Base-by-base conservation (phyloP, 1,140 invertebrate genomes). In the Heliconius hewitsoni region DNA sequence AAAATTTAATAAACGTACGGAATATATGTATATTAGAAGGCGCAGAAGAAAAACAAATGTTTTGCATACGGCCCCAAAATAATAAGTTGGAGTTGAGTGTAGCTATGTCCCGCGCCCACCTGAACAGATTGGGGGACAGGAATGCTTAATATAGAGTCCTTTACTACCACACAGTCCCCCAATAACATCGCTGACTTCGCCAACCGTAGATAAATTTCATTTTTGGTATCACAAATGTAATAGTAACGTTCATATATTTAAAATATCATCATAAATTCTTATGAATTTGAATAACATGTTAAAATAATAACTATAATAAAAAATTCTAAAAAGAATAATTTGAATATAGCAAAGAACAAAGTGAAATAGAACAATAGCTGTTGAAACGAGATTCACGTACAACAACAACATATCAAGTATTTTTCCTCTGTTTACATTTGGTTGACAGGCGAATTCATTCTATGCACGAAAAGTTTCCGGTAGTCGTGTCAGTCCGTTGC, bases 131-230 rank as follows among this genome's bases (percentile, higher is more conserved):
- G 88, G 90, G 88, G 89, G 85, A 88, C 87, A 89, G 88, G 90
- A 94, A 94, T 94, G 90, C 92, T 92, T 93, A 94, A 94, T 94
- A 94, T 93, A 92, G 86, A 88, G 86, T 88, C 89, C 89, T 92
- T 93, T 91, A 91, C 88, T 90, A 89, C 87, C 88, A 91, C 86
- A 85, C 86, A 86, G 83, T 87, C 85, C 81, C 87, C 85, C 89
- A 92, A 93, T 93, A 93, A 93, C 87, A 93, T 84, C 85, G 85
- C 87, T 83, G 85, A 87, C 84, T 89, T 88, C 75, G 82, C 87
- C 87, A 87, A 84, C 86, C 86, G 82, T 88, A 87, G 86, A 85
- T 86, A 88, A 87, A 81, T 88, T 84, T 83, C 82, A 80, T 84
- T 85, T 84, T 80, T 86, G 9, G 60, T 30, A 66, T 66, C 60